phyloP scores from a whole-genome alignment of 2,797 vertebrate genomes.

The Lindbergichthys nudifrons region DNA sequence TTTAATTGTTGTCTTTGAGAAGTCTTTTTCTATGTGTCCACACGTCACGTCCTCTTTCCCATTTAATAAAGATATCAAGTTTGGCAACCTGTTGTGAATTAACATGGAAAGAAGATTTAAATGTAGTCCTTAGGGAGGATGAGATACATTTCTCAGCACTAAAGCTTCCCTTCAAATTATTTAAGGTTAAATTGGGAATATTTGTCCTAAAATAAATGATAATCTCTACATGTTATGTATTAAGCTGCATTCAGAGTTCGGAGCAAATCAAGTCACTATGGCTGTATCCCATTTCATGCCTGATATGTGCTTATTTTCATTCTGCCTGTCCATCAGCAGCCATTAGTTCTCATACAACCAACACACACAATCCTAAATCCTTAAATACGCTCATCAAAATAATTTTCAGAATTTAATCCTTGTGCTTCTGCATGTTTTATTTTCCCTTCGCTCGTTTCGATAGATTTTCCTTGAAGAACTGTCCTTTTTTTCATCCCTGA shows the following conservation, averaged over 20 bases:
- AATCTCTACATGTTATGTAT: slow-evolving; percentile 16
- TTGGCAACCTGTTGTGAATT: slow-evolving; percentile 47
- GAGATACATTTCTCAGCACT: slow-evolving; percentile 11
- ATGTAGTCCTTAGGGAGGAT: slow-evolving; percentile 24
- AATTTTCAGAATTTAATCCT: slow-evolving; percentile 34
- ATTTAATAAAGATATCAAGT: slow-evolving; percentile 26
- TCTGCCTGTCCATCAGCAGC: slow-evolving; percentile 61
- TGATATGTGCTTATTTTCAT: slow-evolving; percentile 64
- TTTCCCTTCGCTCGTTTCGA: background rate
- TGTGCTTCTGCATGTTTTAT: slow-evolving; percentile 28
- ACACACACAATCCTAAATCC: slow-evolving; percentile 22
- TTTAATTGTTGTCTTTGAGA: slow-evolving; percentile 68
- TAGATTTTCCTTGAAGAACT: slow-evolving; percentile 23
- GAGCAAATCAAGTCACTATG: slow-evolving; percentile 40
- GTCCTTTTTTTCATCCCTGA: slow-evolving; percentile 32
- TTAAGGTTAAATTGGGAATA: slow-evolving; percentile 18
- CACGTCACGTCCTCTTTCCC: slow-evolving; percentile 14
- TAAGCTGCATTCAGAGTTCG: slow-evolving; percentile 38
- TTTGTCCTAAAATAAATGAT: slow-evolving; percentile 15
- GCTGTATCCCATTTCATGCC: slow-evolving; percentile 57
- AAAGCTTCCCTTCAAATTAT: slow-evolving; percentile 4
- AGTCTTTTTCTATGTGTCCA: slow-evolving; percentile 30
- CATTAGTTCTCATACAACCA: slow-evolving; percentile 50
- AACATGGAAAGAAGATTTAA: slow-evolving; percentile 9
- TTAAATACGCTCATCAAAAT: slow-evolving; percentile 15